Conservation (phyloP, 92 coral and sea anemone species). For the Siderastrea siderea region DNA sequence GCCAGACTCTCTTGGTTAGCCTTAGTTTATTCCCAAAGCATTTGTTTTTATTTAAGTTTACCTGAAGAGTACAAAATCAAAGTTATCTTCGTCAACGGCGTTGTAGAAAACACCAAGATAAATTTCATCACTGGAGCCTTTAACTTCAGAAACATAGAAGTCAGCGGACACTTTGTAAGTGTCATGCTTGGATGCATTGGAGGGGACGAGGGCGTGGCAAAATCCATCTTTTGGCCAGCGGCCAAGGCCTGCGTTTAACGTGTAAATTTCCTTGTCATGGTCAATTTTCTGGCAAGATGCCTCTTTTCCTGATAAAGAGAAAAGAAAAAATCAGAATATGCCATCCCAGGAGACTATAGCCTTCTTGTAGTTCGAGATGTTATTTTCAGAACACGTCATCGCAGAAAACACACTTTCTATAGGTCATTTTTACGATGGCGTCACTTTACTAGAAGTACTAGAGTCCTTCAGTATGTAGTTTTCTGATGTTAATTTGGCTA, state of each 20-base stretch:
- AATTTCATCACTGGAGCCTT: background rate
- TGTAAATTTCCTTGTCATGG: constrained; percentile 13
- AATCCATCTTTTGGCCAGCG: constrained; percentile 52
- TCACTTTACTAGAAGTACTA: too few species aligned
- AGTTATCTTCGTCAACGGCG: constrained; percentile 54
- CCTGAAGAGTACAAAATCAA: constrained; percentile 78
- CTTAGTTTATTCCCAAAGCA: too few species aligned
- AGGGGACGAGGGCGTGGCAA: constrained; percentile 31
- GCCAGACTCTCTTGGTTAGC: too few species aligned
- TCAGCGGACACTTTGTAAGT: constrained; percentile 27
- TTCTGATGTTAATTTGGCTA: too few species aligned
- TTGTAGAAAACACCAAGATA: constrained; percentile 74
- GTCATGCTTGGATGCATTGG: constrained; percentile 33
- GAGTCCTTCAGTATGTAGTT: too few species aligned
- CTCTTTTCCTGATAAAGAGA: background rate
- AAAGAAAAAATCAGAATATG: background rate
- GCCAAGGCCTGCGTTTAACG: constrained; percentile 46
- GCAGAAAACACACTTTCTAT: too few species aligned
- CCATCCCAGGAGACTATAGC: too few species aligned
- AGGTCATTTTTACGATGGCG: background rate
- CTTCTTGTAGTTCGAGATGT: background rate
- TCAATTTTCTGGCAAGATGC: constrained; percentile 23
- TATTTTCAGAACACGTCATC: too few species aligned
- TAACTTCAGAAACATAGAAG: constrained; percentile 11
- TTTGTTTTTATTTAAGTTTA: constrained; percentile 4